These are phyloP conservation scores for Babyrousa celebensis DNA, from an alignment of 2,797 vertebrate genomes.

Conservation along the genomic window DNA sequence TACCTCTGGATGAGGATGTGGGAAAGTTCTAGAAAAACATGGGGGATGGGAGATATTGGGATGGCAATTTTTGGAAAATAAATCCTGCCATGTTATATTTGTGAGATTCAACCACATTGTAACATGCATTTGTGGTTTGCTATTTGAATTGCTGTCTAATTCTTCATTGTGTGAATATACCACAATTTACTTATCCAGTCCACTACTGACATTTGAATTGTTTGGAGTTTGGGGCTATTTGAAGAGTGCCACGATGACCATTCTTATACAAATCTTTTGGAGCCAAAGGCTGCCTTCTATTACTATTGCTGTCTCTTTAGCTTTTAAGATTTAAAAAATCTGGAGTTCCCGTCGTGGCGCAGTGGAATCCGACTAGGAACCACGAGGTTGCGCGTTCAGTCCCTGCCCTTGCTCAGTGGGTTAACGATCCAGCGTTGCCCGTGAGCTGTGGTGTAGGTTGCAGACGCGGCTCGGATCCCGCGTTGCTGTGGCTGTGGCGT, in stretches of 20 bases:
- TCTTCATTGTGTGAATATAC: background rate
- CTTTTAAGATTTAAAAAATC: conserved; percentile 31
- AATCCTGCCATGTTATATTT: background rate
- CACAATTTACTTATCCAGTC: background rate
- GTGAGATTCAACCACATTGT: background rate
- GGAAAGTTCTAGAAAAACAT: conserved; percentile 51
- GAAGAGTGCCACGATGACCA: background rate
- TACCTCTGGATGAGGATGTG: background rate
- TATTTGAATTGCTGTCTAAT: background rate
- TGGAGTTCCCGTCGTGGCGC: too few species aligned
- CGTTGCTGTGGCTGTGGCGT: too few species aligned
- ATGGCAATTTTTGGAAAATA: background rate
- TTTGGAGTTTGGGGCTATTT: conserved; percentile 14
- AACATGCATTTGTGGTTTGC: background rate
- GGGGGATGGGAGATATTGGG: background rate
- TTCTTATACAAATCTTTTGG: background rate
- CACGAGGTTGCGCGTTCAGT: too few species aligned
- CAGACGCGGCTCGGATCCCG: too few species aligned
- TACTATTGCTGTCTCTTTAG: background rate
- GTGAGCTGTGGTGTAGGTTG: too few species aligned
- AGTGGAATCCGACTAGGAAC: too few species aligned
- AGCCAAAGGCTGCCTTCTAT: background rate
- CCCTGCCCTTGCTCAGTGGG: too few species aligned
- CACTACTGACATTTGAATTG: background rate
- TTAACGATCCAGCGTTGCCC: too few species aligned